phyloP scores from a whole-genome alignment of 2,888 invertebrate species.

The Philopedon plagiatum region DNA sequence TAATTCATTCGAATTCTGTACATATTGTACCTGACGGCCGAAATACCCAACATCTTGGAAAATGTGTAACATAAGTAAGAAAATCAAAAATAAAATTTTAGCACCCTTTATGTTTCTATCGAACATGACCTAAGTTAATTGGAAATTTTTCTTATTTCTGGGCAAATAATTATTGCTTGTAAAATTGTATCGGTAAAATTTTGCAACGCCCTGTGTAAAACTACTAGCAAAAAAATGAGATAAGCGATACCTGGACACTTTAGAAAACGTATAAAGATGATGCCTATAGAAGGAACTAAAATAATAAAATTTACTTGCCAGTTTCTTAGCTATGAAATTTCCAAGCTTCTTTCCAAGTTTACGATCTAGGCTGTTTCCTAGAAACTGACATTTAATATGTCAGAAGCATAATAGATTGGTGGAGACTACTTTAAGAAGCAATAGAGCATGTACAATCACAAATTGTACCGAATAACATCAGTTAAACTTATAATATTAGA shows the following conservation, averaged over 20 bases:
- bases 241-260: conserved; percentile 34
- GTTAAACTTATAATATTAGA: too few relatives aligned
- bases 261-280: background rate
- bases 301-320: conserved; percentile 51
- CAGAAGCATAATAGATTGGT: conserved; percentile 24
- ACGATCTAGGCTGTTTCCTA: conserved; percentile 48
- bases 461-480: too few relatives aligned
- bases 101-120: too few relatives aligned
- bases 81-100: too few relatives aligned
- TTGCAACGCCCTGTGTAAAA: background rate
- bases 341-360: conserved; percentile 51
- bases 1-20: too few relatives aligned
- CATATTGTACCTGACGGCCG: too few relatives aligned
- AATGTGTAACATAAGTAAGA: too few relatives aligned
- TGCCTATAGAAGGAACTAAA: conserved; percentile 18
- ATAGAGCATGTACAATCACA: background rate
- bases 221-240: conserved; percentile 32
- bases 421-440: background rate
- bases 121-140: too few relatives aligned
- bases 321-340: conserved; percentile 50
- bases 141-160: too few relatives aligned
- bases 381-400: conserved; percentile 46
- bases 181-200: too few relatives aligned
- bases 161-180: too few relatives aligned
- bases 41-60: too few relatives aligned